Percentiles rank a stretch among this genome's conserved stretches.
These are phyloP conservation scores for Neelides folsomi DNA, from an alignment of 2,888 invertebrate genomes.

Conservation along the genomic window DNA sequence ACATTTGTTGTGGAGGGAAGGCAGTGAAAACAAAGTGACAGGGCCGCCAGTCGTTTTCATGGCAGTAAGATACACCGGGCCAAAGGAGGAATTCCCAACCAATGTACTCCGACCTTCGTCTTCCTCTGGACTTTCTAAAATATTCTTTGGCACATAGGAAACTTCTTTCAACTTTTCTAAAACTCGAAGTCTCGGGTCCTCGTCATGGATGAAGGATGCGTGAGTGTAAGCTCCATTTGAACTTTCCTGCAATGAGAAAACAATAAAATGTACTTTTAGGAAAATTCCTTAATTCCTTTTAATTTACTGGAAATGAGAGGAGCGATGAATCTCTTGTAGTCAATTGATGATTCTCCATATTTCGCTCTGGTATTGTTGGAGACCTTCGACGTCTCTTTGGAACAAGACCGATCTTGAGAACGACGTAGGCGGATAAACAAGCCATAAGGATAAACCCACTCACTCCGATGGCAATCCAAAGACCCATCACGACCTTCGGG, in stretches of 20 bases:
- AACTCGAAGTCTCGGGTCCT: conserved; percentile 47
- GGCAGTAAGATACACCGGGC: conserved; percentile 36
- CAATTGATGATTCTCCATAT: conserved; percentile 40
- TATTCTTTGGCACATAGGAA: conserved; percentile 58
- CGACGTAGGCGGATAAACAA: conserved; percentile 50
- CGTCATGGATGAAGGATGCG: conserved; percentile 44
- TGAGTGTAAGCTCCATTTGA: conserved; percentile 20
- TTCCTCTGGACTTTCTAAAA: conserved; percentile 42
- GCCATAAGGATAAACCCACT: conserved; percentile 52
- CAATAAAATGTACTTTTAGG: conserved; percentile 5
- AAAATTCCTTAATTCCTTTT: neutral
- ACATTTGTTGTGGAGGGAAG: conserved; percentile 1
- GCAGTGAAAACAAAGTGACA: conserved; percentile 17
- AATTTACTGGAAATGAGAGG: neutral
- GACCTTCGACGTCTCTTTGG: conserved; percentile 40
- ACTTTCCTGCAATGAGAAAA: conserved; percentile 1
- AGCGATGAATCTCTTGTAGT: conserved; percentile 6
- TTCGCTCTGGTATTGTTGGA: conserved; percentile 56
- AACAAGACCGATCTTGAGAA: conserved; percentile 40
- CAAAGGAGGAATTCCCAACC: conserved; percentile 62
- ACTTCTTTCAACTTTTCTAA: conserved; percentile 45
- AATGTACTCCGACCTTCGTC: conserved; percentile 46
- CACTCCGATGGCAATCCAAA: conserved; percentile 57
- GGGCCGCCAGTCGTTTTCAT: conserved; percentile 17
- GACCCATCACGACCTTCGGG: conserved; percentile 35